Base-by-base conservation (phyloP, 2,888 invertebrate genomes). In the Euphydryas editha region DNA sequence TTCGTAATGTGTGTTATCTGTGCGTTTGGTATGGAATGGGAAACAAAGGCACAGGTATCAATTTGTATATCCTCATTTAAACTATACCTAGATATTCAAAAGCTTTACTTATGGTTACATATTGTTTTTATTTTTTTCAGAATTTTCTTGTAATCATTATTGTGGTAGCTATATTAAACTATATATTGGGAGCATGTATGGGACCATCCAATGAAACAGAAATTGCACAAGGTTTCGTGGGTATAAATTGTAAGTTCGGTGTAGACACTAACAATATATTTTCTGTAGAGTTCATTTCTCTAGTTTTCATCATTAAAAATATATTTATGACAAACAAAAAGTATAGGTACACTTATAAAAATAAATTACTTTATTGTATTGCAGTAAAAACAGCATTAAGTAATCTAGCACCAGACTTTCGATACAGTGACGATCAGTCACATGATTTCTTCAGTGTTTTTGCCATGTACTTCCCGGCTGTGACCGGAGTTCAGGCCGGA, bases 381-480 rank as follows among this genome's bases (percentile, higher is more conserved):
- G 15, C 79, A 96, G 96, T 83, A 72, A 85, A 93, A 0, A 93
- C 95, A 0, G 94, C 97, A 62, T 76, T 82, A 67, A 84, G 93
- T 13, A 97, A 97, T 81, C 94, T 95, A 88, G 79, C 79, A 0
- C 88, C 96, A 0, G 94, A 95, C 72, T 97, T 95, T 79, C 93
- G 96, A n/a, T 87, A 75, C 70, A 94, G 94, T 42, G 95, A 96
- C 75, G 93, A 93, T 1, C 79, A 88, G 13, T 83, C 95, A 20
- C 96, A 98, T 76, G 92, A 95, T 73, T 98, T 99, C 86, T 98
- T 98, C 88, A 95, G 96, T 72, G 96, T 98, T 0, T 99, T 99
- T 81, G 95, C 98, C 8, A 97, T 99, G 69, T 99, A 98, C 88
- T 99, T 99, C 80, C 99, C 99, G 0, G 98, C 99, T 10, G 98